Evolutionary conservation across 2,113 vertebrate genomes (phyloP).

Genomic region (Eurystomus gularis): DNA sequence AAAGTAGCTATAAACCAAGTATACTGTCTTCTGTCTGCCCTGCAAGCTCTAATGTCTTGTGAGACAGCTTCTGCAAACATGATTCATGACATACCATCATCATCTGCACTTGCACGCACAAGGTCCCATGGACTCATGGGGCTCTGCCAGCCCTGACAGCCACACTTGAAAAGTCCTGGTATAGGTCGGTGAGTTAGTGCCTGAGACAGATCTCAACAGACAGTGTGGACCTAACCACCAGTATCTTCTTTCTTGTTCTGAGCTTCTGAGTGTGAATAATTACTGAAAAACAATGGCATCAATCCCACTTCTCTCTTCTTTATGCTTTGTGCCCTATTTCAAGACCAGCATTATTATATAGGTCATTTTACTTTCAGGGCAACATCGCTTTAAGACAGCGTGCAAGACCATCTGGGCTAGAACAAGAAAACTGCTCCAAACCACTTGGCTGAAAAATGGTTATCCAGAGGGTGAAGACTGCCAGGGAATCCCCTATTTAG

Average conservation of each 20-base stretch:
- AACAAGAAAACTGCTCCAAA: not conserved
- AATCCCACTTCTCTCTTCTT: not conserved
- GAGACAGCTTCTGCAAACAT: not conserved
- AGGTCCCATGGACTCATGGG: not conserved
- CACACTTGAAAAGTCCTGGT: not conserved
- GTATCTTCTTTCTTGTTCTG: not conserved
- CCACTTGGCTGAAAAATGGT: not conserved
- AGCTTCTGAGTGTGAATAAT: not conserved
- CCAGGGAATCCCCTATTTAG: not conserved
- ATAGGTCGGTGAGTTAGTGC: not conserved
- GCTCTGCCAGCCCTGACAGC: not conserved
- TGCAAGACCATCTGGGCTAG: not conserved
- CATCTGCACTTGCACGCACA: not conserved
- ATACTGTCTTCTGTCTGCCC: not conserved
- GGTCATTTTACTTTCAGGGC: not conserved
- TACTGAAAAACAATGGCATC: not conserved
- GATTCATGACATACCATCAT: not conserved
- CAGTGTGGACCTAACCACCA: not conserved
- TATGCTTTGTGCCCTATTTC: not conserved
- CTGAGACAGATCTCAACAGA: not conserved
- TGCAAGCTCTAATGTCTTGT: not conserved
- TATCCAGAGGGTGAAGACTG: not conserved
- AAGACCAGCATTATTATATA: not conserved
- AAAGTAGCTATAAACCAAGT: not conserved
- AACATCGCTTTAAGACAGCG: not conserved